A percentile compares a stretch with the other conserved stretches of the same genome.
phyloP scores from a whole-genome alignment of 2,888 invertebrate species.

The Paralinhomoeus sp. region DNA sequence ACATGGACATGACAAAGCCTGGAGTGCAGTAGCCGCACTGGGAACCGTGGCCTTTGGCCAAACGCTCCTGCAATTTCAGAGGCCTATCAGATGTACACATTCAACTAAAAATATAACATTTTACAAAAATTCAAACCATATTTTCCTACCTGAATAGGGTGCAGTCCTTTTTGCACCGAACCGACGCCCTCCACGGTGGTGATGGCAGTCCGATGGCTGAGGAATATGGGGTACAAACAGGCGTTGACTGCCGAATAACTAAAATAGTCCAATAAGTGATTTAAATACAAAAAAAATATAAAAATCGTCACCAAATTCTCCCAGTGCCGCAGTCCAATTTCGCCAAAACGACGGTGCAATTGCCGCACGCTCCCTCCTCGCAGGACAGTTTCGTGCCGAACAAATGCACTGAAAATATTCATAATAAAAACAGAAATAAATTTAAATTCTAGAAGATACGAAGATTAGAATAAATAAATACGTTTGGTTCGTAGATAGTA shows the following conservation, averaged over 20 bases:
- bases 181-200: conserved; percentile 85
- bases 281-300: too few relatives aligned
- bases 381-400: conserved; percentile 81
- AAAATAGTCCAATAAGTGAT: too few relatives aligned
- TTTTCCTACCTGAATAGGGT: conserved; percentile 51
- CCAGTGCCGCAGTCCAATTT: not conserved
- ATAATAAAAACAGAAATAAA: too few relatives aligned
- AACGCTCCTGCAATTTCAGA: conserved; percentile 3
- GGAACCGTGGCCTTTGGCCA: conserved; percentile 48
- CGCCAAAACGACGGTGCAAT: conserved; percentile 67
- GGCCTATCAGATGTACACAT: too few relatives aligned
- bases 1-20: conserved; percentile 99
- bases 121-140: too few relatives aligned
- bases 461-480: too few relatives aligned
- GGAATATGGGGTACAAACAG: conserved; percentile 62
- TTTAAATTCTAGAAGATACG: too few relatives aligned
- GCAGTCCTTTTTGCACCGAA: conserved; percentile 45
- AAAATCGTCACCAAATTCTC: not conserved
- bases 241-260: conserved; percentile 44
- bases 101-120: too few relatives aligned
- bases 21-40: conserved; percentile 92
- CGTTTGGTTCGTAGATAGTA: too few relatives aligned
- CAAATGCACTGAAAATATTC: conserved; percentile 36
- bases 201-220: conserved; percentile 62
- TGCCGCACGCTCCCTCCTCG: conserved; percentile 80